Conservation (phyloP, 2,797 vertebrate species). For the Neosilurus mollespiculum region DNA sequence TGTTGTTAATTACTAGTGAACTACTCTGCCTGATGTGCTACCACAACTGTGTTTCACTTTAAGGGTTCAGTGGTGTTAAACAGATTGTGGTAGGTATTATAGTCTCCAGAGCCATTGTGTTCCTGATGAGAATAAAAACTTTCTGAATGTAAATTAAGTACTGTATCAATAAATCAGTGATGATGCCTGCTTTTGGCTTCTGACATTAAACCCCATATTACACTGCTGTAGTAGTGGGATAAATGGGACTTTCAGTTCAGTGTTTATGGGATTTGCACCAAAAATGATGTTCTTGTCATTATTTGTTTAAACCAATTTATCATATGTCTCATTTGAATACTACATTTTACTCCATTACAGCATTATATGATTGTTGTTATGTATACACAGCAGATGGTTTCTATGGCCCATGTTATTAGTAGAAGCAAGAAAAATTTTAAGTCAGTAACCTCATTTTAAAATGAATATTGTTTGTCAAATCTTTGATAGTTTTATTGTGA, state of each 20-base stretch:
- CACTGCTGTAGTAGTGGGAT: background rate
- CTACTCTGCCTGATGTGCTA: background rate
- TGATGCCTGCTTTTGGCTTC: background rate
- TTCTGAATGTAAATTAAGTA: background rate
- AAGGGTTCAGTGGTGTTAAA: background rate
- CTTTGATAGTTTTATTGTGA: too few species aligned
- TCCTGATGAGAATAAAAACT: background rate
- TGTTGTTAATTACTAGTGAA: background rate
- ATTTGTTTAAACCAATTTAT: too few species aligned
- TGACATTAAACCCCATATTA: background rate
- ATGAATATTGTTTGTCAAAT: too few species aligned
- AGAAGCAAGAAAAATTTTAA: too few species aligned
- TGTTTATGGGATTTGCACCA: background rate
- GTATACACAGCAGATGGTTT: too few species aligned
- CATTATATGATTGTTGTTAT: too few species aligned
- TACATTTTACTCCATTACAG: too few species aligned
- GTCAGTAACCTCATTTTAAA: too few species aligned
- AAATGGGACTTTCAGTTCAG: background rate
- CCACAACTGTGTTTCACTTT: background rate
- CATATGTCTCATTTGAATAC: too few species aligned
- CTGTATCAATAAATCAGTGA: background rate
- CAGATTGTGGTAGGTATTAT: too few species aligned
- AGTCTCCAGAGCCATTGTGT: too few species aligned
- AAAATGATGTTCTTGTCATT: background rate
- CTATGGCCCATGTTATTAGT: too few species aligned